phyloP scores from a whole-genome alignment of 2,113 vertebrate species.

The Otocyon megalotis region DNA sequence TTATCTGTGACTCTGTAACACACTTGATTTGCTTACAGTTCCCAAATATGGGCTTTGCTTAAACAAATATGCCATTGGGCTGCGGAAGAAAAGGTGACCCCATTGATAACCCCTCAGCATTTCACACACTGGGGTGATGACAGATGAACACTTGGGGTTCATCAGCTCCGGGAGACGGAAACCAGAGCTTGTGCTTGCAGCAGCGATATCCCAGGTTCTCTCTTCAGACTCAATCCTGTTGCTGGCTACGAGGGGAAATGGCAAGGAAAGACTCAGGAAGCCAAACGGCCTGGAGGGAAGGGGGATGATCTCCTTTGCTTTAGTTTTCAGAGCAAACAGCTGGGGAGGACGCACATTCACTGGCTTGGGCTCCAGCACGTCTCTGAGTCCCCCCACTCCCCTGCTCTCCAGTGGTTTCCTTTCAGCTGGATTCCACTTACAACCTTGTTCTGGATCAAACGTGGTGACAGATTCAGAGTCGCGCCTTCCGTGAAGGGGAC shows the following conservation, averaged over 20 bases:
- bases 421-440: background rate
- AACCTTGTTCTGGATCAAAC: background rate
- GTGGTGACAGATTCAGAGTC: background rate
- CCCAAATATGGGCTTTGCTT: background rate
- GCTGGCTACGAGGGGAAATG: background rate
- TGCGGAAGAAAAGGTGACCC: background rate
- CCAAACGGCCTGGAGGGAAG: background rate
- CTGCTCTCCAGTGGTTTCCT: background rate
- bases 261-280: slow-evolving; percentile 6
- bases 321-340: slow-evolving; percentile 41
- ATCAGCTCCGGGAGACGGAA: slow-evolving; percentile 39
- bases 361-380: background rate
- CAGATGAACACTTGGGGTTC: background rate
- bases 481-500: background rate
- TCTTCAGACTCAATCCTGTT: background rate
- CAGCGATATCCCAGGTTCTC: background rate
- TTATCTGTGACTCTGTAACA: background rate
- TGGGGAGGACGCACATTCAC: background rate
- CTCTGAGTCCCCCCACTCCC: background rate
- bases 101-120: background rate
- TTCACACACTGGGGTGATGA: slow-evolving; percentile 49
- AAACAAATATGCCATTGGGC: slow-evolving; percentile 9
- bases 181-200: background rate
- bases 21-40: background rate
- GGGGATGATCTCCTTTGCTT: background rate